Percentiles rank a stretch among this genome's conserved stretches.
Evolutionary conservation across 64 coral and sea anemone species (phyloP).

Genomic region (Montipora foliosa): DNA sequence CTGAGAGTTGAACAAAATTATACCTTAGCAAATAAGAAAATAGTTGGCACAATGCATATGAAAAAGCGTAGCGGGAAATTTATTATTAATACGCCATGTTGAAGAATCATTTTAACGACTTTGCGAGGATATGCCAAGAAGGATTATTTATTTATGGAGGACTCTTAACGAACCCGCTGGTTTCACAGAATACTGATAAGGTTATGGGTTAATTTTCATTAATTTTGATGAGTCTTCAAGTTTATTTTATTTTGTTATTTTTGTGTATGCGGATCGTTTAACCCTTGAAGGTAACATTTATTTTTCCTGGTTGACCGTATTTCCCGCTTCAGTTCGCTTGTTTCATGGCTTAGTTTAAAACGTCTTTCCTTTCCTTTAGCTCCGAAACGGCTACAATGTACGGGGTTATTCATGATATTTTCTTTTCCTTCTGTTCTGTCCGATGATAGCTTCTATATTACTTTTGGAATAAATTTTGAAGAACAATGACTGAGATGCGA

Average conservation of each 20-base stretch:
- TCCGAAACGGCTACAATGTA: too few species aligned
- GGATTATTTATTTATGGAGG: neutral
- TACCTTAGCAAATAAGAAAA: too few species aligned
- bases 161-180: neutral
- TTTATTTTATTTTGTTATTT: neutral
- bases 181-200: neutral
- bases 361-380: too few species aligned
- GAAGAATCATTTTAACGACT: neutral
- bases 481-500: neutral
- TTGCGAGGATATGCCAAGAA: neutral
- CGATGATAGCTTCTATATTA: neutral
- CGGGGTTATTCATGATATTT: too few species aligned
- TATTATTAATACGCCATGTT: constrained; percentile 9
- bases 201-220: neutral
- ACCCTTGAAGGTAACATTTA: neutral
- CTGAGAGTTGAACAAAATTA: too few species aligned
- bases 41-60: too few species aligned
- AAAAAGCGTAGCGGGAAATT: neutral
- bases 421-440: neutral
- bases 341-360: too few species aligned
- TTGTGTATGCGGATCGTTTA: neutral
- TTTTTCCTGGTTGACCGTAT: neutral
- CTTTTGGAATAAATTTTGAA: neutral
- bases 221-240: neutral
- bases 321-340: too few species aligned